Conservation (phyloP, 2,113 vertebrate species). For the Pangasianodon hypophthalmus region DNA sequence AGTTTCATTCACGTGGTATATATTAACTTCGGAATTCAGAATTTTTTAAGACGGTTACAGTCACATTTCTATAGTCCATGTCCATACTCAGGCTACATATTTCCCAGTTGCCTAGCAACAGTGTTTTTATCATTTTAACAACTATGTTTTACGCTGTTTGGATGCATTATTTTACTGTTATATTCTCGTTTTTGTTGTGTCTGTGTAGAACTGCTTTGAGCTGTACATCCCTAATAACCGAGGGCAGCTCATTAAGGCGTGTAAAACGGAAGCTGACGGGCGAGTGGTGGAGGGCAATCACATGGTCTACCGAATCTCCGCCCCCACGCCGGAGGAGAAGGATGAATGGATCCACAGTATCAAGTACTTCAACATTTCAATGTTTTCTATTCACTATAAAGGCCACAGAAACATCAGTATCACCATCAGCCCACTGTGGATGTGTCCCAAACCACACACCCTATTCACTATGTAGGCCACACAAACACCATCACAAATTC, state of each 20-base stretch:
- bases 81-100: neutral
- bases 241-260: constrained; percentile 91
- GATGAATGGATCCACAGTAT: constrained; percentile 95
- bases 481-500: neutral
- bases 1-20: neutral
- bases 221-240: constrained; percentile 93
- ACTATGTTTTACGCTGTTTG: too few relatives aligned
- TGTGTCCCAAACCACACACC: neutral
- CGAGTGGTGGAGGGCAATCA: constrained; percentile 92
- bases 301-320: constrained; percentile 91
- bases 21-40: too few relatives aligned
- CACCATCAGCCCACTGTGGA: neutral
- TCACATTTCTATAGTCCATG: too few relatives aligned
- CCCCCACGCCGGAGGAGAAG: constrained; percentile 91
- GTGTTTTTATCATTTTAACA: too few relatives aligned
- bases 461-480: neutral
- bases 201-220: constrained; percentile 87
- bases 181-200: neutral
- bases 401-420: neutral
- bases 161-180: neutral
- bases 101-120: neutral
- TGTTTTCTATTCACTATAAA: neutral
- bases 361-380: constrained; percentile 70
- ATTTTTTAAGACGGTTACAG: too few relatives aligned
- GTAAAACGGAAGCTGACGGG: constrained; percentile 90